Conservation (phyloP, 2,888 invertebrate species). For the Rhagonycha fulva region DNA sequence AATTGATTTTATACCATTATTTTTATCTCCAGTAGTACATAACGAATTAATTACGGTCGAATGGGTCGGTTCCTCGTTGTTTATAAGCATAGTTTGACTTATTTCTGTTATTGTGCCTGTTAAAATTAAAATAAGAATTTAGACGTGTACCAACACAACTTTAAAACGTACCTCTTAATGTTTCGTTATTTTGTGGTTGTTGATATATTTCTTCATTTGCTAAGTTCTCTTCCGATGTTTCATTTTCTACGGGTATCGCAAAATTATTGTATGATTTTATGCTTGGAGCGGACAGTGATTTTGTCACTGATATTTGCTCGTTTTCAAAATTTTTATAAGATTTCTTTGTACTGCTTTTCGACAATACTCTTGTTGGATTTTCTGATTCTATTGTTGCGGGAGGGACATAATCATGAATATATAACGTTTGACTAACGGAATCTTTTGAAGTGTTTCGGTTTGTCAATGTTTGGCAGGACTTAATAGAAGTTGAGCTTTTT, state of each 20-base stretch:
- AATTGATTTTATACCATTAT: not conserved
- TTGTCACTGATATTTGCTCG: not conserved
- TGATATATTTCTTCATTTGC: slow-evolving; percentile 51
- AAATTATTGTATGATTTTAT: not conserved
- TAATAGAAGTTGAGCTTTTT: not conserved
- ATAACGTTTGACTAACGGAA: not conserved
- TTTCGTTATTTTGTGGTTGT: slow-evolving; percentile 53
- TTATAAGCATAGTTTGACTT: slow-evolving; percentile 52
- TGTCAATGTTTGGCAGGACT: not conserved
- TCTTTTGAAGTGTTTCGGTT: not conserved
- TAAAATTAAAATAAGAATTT: slow-evolving; percentile 21
- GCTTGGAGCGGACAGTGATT: not conserved
- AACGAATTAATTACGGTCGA: not conserved
- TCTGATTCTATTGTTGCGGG: slow-evolving; percentile 7
- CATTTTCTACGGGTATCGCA: not conserved
- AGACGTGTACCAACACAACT: not conserved
- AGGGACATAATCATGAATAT: not conserved
- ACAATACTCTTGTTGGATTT: not conserved
- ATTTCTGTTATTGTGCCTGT: slow-evolving; percentile 63
- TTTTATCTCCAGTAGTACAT: not conserved
- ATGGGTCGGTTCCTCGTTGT: not conserved
- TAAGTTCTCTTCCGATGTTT: slow-evolving; percentile 41
- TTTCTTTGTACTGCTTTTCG: not conserved
- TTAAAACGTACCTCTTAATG: slow-evolving; percentile 47
- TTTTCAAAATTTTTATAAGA: not conserved